phyloP scores from a whole-genome alignment of 30 jellyfish, hydroid and myxozoan genomes.

The Aurelia aurita region DNA sequence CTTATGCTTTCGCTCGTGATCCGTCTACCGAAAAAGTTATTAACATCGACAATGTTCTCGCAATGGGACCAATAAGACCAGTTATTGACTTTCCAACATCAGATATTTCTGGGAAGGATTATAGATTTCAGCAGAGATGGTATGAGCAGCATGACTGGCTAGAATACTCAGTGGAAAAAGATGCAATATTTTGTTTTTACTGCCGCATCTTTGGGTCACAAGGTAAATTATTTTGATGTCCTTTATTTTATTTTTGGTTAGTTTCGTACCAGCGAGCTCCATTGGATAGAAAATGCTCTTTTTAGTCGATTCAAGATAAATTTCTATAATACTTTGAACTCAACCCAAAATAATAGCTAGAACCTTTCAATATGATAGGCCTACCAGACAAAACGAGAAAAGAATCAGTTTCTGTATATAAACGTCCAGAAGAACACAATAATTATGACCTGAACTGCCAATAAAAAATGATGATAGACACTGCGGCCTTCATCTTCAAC shows the following conservation, averaged over 20 bases:
- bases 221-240: slow-evolving; percentile 24
- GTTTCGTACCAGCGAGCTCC: too few species aligned
- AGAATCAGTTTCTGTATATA: too few species aligned
- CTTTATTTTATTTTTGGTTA: not conserved
- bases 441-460: too few species aligned
- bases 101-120: slow-evolving; percentile 15
- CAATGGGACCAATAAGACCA: slow-evolving; percentile 49
- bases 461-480: too few species aligned
- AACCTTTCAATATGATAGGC: too few species aligned
- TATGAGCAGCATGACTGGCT: slow-evolving; percentile 27
- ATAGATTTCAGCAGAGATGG: slow-evolving; percentile 34
- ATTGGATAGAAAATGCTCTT: too few species aligned
- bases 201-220: slow-evolving; percentile 41
- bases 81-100: slow-evolving; percentile 19
- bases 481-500: too few species aligned
- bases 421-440: too few species aligned
- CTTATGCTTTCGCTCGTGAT: slow-evolving; percentile 15
- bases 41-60: slow-evolving; percentile 29
- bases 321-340: too few species aligned
- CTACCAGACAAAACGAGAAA: too few species aligned
- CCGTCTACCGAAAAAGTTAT: slow-evolving; percentile 27
- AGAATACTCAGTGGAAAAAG: slow-evolving; percentile 38
- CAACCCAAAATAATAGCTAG: too few species aligned
- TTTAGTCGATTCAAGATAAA: too few species aligned
- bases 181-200: slow-evolving; percentile 37